These are phyloP conservation scores for Apeltes quadracus DNA, from an alignment of 2,113 vertebrate species.

Conservation along the genomic window DNA sequence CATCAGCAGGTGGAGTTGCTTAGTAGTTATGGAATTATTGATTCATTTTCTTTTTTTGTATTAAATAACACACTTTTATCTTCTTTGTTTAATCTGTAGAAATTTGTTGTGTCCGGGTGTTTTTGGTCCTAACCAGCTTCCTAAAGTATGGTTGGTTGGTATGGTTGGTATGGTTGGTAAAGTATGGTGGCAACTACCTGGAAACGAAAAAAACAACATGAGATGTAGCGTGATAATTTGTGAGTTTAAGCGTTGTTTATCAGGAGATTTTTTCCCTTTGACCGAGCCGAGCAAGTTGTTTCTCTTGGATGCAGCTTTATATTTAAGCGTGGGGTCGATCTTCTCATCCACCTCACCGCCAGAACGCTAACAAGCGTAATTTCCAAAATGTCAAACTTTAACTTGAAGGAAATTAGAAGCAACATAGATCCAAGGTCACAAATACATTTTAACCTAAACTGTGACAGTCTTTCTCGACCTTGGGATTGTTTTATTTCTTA, in stretches of 20 bases:
- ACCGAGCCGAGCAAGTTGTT: neutral
- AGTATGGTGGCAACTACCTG: slow-evolving; percentile 12
- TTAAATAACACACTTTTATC: neutral
- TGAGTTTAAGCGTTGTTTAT: neutral
- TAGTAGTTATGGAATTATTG: neutral
- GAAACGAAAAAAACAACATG: neutral
- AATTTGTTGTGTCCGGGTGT: neutral
- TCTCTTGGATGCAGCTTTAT: neutral
- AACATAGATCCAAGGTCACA: neutral
- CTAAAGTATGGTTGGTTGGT: slow-evolving; percentile 6
- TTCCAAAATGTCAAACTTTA: neutral
- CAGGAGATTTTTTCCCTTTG: neutral
- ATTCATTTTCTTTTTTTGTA: neutral
- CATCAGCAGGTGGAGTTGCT: neutral
- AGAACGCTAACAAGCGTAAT: neutral
- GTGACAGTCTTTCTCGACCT: neutral
- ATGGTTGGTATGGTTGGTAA: slow-evolving; percentile 10
- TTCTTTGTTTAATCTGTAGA: neutral
- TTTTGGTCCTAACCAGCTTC: slow-evolving; percentile 1
- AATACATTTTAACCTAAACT: neutral
- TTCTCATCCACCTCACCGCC: neutral
- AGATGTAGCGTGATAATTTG: neutral
- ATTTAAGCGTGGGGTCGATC: neutral
- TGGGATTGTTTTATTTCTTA: no score
- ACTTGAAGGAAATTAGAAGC: neutral